Evolutionary conservation across 1,140 invertebrate species (phyloP), one percentile per base, ranked within the genome.

Genomic region (Brachionus paranguensis): DNA sequence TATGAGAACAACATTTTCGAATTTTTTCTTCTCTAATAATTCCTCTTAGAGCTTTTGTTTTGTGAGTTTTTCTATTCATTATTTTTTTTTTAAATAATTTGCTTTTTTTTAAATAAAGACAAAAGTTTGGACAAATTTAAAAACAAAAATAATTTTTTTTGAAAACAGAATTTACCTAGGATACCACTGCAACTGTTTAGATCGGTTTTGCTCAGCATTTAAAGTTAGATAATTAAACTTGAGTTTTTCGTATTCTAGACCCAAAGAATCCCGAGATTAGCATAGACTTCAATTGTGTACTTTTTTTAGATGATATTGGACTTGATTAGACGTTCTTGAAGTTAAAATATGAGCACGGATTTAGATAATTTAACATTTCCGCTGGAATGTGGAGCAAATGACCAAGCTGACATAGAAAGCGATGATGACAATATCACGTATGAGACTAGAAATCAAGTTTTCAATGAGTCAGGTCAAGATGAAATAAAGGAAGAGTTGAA

Each of bases 291-390:
- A 37, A 37, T 37, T 37, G 33, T 6, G 33, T 43, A 0, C 2
- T 72, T 17, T 20, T 43, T 72, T 72, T 72, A 72, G 68, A 72
- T 72, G 68, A 72, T 41, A 72, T 43, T 72, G 17, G 41, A 14
- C 29, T 70, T 70, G 33, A 33, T 70, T 33, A 8, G 37, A 37
- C 33, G 65, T 14, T 37, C 65, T 70, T 70, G 65, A 72, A 43
- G 43, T 41, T 72, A 43, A 68, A 37, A 81, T 64, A 81, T 81
- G 78, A 81, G 64, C 41, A 81, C 53, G n/a, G 78, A 81, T 81
- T 17, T 81, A 68, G 78, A 81, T 81, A 81, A 81, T 24, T 68
- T 81, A 43, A 81, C 78, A 81, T 81, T 81, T 81, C 78, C 78
- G 27, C 60, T 81, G 24, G 78, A 81, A 68, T 81, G 78, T 81